These are phyloP conservation scores for Periophthalmodon schlosseri DNA, from an alignment of 2,113 vertebrate species.

Conservation along the genomic window DNA sequence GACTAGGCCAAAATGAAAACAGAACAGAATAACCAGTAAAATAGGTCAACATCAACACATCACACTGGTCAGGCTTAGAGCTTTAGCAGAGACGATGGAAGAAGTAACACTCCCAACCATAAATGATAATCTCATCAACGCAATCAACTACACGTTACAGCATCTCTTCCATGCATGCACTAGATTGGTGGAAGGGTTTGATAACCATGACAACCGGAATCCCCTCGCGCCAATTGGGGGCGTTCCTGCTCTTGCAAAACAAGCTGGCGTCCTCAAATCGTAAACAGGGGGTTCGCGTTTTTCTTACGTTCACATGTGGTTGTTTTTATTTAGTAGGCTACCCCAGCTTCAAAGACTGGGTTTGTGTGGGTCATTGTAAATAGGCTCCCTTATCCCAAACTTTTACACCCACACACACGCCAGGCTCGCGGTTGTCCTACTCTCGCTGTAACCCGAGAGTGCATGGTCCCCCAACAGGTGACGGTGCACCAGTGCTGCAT, in stretches of 20 bases:
- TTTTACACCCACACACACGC: conserved; percentile 22
- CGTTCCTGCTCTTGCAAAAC: conserved; percentile 38
- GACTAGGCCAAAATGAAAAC: neutral
- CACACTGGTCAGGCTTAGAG: conserved; percentile 53
- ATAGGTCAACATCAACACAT: conserved; percentile 56
- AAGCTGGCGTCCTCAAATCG: neutral
- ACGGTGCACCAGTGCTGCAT: conserved; percentile 37
- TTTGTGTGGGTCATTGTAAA: neutral
- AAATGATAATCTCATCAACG: conserved; percentile 55
- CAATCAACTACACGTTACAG: conserved; percentile 30
- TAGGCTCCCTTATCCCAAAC: conserved; percentile 26
- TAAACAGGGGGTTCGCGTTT: neutral
- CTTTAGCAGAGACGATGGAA: conserved; percentile 33
- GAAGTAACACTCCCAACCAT: conserved; percentile 28
- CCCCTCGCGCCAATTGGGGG: conserved; percentile 50
- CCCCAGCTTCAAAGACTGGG: neutral
- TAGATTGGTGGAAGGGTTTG: conserved; percentile 47
- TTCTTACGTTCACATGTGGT: neutral
- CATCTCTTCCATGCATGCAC: conserved; percentile 36
- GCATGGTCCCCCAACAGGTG: conserved; percentile 56
- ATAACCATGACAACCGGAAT: conserved; percentile 69
- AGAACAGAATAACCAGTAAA: conserved; percentile 20
- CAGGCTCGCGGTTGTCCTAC: conserved; percentile 22
- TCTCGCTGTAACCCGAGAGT: conserved; percentile 48
- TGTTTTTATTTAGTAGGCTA: neutral